These are phyloP conservation scores for Ictidomys tridecemlineatus DNA, from an alignment of 2,113 vertebrate species.

Conservation along the genomic window DNA sequence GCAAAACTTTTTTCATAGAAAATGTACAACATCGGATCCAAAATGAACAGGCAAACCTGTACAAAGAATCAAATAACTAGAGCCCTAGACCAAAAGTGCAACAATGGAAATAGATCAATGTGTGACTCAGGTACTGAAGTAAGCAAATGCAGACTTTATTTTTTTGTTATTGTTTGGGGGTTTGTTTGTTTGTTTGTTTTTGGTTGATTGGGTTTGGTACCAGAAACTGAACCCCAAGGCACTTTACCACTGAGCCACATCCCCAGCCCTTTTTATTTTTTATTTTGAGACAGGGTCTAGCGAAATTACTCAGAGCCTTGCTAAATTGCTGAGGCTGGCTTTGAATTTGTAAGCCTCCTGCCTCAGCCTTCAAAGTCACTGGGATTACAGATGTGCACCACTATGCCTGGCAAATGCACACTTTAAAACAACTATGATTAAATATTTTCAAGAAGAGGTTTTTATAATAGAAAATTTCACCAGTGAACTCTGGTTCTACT, in stretches of 20 bases:
- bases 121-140: neutral
- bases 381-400: no score
- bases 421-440: constrained; percentile 14
- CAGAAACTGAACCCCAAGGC: no score
- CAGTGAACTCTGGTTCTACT: neutral
- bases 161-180: no score
- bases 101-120: constrained; percentile 3
- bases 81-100: constrained; percentile 6
- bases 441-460: constrained; percentile 2
- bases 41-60: neutral
- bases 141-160: neutral
- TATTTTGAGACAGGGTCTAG: no score
- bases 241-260: no score
- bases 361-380: no score
- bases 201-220: no score
- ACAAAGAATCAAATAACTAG: constrained; percentile 21
- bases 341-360: no score
- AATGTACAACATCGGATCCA: neutral
- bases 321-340: no score
- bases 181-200: no score
- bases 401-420: neutral
- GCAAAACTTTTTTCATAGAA: constrained; percentile 35
- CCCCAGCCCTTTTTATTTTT: no score
- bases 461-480: constrained; percentile 10
- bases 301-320: no score